Percentiles rank a stretch among this genome's conserved stretches.
phyloP scores from a whole-genome alignment of 37 sponge, comb jelly and placozoan species.

The Beroe forskalii region DNA sequence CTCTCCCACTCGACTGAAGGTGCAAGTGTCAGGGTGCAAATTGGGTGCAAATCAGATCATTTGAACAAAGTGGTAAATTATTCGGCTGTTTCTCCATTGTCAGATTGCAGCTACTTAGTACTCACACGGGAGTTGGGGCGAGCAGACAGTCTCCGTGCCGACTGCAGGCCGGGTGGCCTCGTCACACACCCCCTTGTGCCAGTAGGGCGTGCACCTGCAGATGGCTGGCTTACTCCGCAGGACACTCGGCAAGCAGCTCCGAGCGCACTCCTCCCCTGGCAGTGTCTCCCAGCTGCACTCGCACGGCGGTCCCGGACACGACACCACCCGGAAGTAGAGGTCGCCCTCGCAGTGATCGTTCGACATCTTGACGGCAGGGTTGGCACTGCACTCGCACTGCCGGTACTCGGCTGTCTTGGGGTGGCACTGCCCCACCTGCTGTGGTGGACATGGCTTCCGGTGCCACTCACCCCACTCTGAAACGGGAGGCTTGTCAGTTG shows the following conservation, averaged over 20 bases:
- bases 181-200: neutral
- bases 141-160: neutral
- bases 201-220: slow-evolving; percentile 3
- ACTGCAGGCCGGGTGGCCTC: neutral
- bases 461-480: slow-evolving; percentile 64
- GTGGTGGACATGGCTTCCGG: slow-evolving; percentile 16
- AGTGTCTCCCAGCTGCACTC: neutral
- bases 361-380: neutral
- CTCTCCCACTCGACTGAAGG: slow-evolving; percentile 12
- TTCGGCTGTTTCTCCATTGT: too few relatives aligned
- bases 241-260: neutral
- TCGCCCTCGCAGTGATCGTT: slow-evolving; percentile 20
- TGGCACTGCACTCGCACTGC: slow-evolving; percentile 3
- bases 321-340: neutral
- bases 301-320: neutral
- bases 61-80: too few relatives aligned
- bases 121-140: neutral
- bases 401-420: neutral
- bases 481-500: too few relatives aligned
- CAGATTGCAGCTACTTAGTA: neutral
- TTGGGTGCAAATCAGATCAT: too few relatives aligned
- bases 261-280: neutral
- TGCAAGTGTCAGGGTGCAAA: too few relatives aligned
- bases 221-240: neutral
- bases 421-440: neutral